Evolutionary conservation across 2,888 invertebrate species (phyloP).

Genomic region (Cosmia trapezina): DNA sequence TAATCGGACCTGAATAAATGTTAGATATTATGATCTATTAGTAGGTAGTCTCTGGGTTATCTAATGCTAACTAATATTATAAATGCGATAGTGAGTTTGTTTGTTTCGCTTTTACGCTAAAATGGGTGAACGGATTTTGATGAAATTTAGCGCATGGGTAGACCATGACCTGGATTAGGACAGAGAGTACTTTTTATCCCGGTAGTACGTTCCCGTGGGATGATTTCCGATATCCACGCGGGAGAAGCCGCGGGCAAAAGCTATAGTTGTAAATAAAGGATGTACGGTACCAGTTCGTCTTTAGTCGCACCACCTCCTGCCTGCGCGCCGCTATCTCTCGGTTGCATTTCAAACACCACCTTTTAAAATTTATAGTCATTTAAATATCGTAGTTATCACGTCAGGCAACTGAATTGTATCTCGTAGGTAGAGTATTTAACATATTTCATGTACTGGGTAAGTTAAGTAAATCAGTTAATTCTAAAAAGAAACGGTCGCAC

Average conservation of each 20-base stretch:
- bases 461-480: background rate
- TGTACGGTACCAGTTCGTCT: constrained; percentile 93
- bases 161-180: no score
- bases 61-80: background rate
- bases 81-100: no score
- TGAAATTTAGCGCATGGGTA: no score
- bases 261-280: background rate
- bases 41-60: no score
- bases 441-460: background rate
- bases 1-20: constrained; percentile 90
- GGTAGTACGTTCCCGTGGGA: no score
- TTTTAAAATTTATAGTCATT: constrained; percentile 50
- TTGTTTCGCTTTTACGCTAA: no score
- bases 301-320: constrained; percentile 93
- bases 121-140: no score
- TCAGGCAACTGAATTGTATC: background rate
- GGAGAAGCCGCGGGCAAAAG: no score
- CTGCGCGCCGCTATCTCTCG: constrained; percentile 94
- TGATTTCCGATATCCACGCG: no score
- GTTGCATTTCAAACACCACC: constrained; percentile 96
- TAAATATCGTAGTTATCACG: background rate
- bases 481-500: background rate
- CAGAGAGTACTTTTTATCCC: no score
- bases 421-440: background rate
- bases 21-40: no score